Base-by-base conservation (phyloP, 2,797 vertebrate genomes). In the Gambusia yucatana region DNA sequence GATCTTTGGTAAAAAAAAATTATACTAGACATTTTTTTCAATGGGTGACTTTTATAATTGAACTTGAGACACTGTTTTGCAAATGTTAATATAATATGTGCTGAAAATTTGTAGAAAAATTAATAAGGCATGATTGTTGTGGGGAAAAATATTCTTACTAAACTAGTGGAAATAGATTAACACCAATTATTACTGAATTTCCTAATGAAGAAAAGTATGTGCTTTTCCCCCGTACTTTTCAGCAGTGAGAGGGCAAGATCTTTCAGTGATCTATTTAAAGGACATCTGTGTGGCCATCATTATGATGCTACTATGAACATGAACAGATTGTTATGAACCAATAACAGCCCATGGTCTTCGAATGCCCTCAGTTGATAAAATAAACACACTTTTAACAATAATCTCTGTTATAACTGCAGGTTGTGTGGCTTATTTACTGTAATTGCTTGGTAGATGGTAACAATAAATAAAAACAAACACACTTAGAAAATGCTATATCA, bases 321-420 rank as follows among this genome's bases (percentile, higher is more conserved):
- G n/a, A 57, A 57, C 52, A n/a, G 52, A 10, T 57, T 57, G 52
- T 57, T 57, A 57, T n/a, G n/a, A 57, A n/a, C 52, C n/a, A 57
- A 57, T 57, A 57, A 57, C 10, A n/a, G 22, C 9, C 22, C 9
- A 55, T 5, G 25, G 22, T 55, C 22, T 55, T 55, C 9, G n/a
- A 55, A 55, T 55, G 50, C 9, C 50, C 50, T 55, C 9, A 0
- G 9, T 10, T 3, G 13, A 52, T 25, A 52, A 52, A 33, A 33
- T 33, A 33, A 33, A 48, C 17, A 20, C 47, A 48, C 47, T 20
- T 48, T 48, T 48, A 48, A 48, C 47, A 20, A 6, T 48, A 6
- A 48, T 48, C 47, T 17, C 47, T 50, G 17, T 50, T 20, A 20
- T 50, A 50, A 17, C 47, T 48, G 17, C 16, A 48, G 47, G 20